phyloP scores from a whole-genome alignment of 2,797 vertebrate genomes.

The Acestrorhynchus altus region DNA sequence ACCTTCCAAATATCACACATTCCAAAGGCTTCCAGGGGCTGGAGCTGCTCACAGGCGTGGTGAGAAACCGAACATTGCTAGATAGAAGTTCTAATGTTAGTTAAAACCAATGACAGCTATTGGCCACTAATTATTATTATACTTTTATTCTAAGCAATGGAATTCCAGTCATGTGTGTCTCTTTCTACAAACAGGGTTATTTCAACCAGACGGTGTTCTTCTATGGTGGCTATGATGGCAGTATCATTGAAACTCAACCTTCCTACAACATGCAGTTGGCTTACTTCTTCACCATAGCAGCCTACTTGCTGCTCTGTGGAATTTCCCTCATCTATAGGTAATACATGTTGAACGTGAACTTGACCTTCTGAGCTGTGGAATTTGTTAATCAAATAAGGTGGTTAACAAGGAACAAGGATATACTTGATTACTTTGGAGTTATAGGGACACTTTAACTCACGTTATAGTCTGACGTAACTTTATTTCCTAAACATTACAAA shows the following conservation, averaged over 20 bases:
- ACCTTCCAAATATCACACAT: conserved; percentile 61
- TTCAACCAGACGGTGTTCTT: conserved; percentile 90
- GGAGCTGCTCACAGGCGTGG: conserved; percentile 90
- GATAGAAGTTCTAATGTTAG: not conserved
- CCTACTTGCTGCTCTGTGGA: conserved; percentile 88
- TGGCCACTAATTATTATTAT: not conserved
- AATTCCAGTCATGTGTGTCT: not conserved
- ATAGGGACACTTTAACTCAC: too few species aligned
- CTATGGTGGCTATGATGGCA: conserved; percentile 90
- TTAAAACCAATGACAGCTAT: not conserved
- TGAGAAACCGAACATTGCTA: conserved; percentile 62
- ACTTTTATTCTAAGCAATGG: not conserved
- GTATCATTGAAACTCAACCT: conserved; percentile 47
- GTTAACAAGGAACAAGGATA: too few species aligned
- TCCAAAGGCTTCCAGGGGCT: conserved; percentile 83
- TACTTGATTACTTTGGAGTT: too few species aligned
- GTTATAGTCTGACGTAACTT: too few species aligned
- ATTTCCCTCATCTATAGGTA: conserved; percentile 90
- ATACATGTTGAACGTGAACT: not conserved
- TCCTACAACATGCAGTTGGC: conserved; percentile 91
- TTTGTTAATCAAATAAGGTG: too few species aligned
- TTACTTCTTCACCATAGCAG: conserved; percentile 90
- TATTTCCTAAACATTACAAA: too few species aligned
- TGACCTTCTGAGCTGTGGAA: too few species aligned
- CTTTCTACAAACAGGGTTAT: conserved; percentile 82